Evolutionary conservation across 2,888 invertebrate species (phyloP), one percentile per base, ranked within the genome.

Genomic region (Phyto melanocephala): DNA sequence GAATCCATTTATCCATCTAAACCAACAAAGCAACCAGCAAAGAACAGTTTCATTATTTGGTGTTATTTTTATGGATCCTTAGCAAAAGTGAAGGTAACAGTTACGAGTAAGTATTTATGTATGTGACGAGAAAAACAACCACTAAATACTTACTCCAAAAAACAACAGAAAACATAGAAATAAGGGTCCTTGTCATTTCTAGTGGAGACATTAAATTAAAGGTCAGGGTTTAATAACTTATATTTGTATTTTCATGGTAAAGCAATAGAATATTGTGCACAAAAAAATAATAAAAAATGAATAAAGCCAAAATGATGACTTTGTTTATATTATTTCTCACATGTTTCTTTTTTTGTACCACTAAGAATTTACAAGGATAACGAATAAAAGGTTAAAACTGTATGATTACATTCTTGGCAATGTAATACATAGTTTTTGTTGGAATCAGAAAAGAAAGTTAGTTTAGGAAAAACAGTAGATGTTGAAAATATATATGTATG

Each of bases 211-310:
- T 65, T 13, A 22, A 54, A 37, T 17, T 47, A 75, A 75, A 75
- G 65, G 54, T 75, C 75, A 75, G 45, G 56, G 75, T 56, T 75
- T 65, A n/a, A n/a, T n/a, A n/a, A 56, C 47, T 75, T 24, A n/a
- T n/a, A n/a, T 74, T 45, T 47, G 42, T 54, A 37, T 17, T 47
- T 28, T 28, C 10, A 58, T 58, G 47, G 35, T 15, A 37, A 35
- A 35, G 54, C 75, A 65, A 56, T 47, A 56, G 1, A 71, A 71
- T 24, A 75, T 37, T 10, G 65, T 65, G 35, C 56, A 7, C 17
- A 52, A 10, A 63, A 72, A 33, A 54, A 35, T 4, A 33, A 17
- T 11, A 37, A 45, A 56, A n/a, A 33, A 42, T 60, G 10, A 68
- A 40, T 28, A 28, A 47, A 28, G 54, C 10, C 10, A 52, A 52